Base-by-base conservation (phyloP, 2,888 invertebrate genomes). In the Trachelus troglodyta region DNA sequence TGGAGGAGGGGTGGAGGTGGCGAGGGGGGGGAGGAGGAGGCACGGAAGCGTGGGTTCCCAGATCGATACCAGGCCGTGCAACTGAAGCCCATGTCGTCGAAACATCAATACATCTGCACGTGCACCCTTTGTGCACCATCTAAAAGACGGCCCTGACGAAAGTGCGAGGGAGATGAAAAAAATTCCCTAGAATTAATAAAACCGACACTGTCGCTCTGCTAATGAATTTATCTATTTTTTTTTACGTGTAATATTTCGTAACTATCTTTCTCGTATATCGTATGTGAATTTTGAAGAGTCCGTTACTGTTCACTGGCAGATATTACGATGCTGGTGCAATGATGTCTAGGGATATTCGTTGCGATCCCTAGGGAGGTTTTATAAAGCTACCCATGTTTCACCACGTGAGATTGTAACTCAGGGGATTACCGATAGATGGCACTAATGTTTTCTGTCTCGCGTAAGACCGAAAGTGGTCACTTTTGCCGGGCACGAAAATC, bases 51-150 rank as follows among this genome's bases (percentile, higher is more conserved):
- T 89, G 86, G 86, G 86, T 85, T 86, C 81, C 83, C 79, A 90
- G 90, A 90, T 90, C 90, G 90, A 90, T 82, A 84, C 84, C 85
- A 85, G 88, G 86, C 87, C 87, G 88, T 90, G 89, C 89, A 88
- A 85, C 89, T 87, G 86, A 88, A 86, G 89, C 87, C 86, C 83
- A 81, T 84, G 82, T 83, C 84, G 85, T 81, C 83, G 83, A 84
- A 85, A 87, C 87, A 87, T 88, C 87, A 86, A 87, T 88, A 88
- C 85, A 85, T 83, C 83, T 82, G 83, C 89, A 89, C 89, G 89
- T 88, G 89, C 85, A 88, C 79, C 83, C 83, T 79, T 85, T 81
- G 80, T 87, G 84, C 83, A 84, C 76, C 79, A 76, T 78, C 80
- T 71, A 71, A 71, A 71, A 34, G 31, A 71, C 71, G 71, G 31